These are phyloP conservation scores for Cnemophilus loriae DNA, from an alignment of 2,113 vertebrate genomes.

Conservation along the genomic window DNA sequence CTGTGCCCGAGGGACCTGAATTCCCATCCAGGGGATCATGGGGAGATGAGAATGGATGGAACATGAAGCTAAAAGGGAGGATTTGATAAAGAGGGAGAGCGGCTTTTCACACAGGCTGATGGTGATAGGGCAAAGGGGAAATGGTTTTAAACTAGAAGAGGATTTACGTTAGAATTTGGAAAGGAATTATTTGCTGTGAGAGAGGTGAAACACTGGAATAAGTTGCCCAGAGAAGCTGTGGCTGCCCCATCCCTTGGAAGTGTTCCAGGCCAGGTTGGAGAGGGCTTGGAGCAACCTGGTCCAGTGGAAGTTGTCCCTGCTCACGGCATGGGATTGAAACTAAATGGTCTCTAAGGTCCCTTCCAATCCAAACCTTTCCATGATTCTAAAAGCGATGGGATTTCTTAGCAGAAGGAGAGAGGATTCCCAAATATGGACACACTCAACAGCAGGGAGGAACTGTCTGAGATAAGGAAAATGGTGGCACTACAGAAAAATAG, in stretches of 20 bases:
- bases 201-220: too few species aligned
- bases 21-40: accelerated
- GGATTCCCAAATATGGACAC: background rate
- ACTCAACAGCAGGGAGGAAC: background rate
- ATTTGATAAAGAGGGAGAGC: background rate
- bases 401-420: background rate
- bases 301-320: background rate
- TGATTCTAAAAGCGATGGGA: background rate
- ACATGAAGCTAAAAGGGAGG: background rate
- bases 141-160: background rate
- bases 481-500: background rate
- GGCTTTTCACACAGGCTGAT: background rate
- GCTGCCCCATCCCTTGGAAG: accelerated
- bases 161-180: background rate
- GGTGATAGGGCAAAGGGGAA: background rate
- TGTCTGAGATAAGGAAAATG: background rate
- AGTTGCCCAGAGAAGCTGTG: background rate
- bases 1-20: background rate
- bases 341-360: background rate
- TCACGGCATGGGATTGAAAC: too few species aligned
- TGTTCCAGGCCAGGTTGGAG: background rate
- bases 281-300: background rate
- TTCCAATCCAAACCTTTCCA: background rate
- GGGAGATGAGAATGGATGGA: background rate
- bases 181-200: background rate